phyloP scores from a whole-genome alignment of 2,797 vertebrate species.

The Cyclopterus lumpus region DNA sequence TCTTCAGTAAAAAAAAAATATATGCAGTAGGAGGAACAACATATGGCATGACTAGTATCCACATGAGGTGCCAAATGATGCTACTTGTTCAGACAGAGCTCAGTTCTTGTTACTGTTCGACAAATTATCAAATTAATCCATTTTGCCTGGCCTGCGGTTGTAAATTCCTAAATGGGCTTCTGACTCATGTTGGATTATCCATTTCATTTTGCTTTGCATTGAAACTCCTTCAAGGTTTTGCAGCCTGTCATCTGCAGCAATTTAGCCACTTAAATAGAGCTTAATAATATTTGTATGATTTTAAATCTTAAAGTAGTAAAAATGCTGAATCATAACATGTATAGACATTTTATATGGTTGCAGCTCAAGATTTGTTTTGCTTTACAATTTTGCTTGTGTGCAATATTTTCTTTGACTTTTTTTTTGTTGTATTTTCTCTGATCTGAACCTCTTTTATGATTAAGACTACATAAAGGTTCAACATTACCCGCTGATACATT shows the following conservation, averaged over 20 bases:
- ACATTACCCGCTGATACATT: not conserved
- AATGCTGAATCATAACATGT: no score
- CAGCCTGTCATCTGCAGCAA: not conserved
- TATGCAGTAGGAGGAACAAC: not conserved
- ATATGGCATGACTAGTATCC: not conserved
- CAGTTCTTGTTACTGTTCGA: not conserved
- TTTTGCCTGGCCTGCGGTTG: not conserved
- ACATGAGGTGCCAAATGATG: not conserved
- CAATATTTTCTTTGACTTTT: not conserved
- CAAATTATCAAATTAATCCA: constrained; percentile 3
- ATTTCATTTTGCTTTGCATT: not conserved
- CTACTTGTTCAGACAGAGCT: not conserved
- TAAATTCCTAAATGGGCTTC: not conserved
- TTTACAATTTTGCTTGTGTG: not conserved
- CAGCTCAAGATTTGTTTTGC: no score
- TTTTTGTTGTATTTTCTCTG: not conserved
- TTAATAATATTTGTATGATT: not conserved
- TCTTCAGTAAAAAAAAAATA: not conserved
- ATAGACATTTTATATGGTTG: not conserved
- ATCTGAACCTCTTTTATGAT: not conserved
- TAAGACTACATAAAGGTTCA: not conserved
- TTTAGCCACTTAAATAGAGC: not conserved
- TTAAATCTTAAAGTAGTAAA: constrained; percentile 7
- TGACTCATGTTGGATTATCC: constrained; percentile 20
- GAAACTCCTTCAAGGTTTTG: not conserved